Evolutionary conservation across 2,888 invertebrate species (phyloP), one percentile per base, ranked within the genome.

Genomic region (Myathropa florea): DNA sequence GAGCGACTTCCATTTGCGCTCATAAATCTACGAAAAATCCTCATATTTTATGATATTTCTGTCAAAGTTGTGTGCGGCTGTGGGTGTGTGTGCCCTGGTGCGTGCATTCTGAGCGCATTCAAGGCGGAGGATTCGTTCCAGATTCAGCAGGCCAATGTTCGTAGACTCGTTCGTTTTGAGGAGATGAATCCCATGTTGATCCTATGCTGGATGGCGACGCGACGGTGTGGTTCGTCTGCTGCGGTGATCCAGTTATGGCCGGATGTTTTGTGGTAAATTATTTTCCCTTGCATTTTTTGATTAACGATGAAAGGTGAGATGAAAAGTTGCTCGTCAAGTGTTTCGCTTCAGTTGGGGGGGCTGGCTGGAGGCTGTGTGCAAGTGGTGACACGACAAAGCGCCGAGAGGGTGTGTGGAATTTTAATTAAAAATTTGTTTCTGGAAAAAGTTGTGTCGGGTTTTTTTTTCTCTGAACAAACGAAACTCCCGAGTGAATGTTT

Each of bases 11-110:
- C 72, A 73, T 73, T 86, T 82, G 55, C 24, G 46, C 83, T 75
- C 86, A 86, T 86, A 86, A 86, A 86, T 86, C 86, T 83, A 70
- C 75, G 78, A 75, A 86, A 86, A 86, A 82, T 83, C 86, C 86
- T 83, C 86, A 79, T 86, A 86, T 86, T 86, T 86, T 86, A 86
- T 83, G 86, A 86, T 86, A 86, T 86, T 79, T 78, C 78, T 86
- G 86, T 83, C 86, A 86, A 86, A 86, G 65, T 67, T 39, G 64
- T 61, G 61, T 26, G 39, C 14, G 30, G 53, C 53, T 9, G 10
- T 9, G 9, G 30, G 12, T 10, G 12, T 12, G 33, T 33, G 3
- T 12, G 33, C 33, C 33, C 2, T 33, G 12, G 46, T 46, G 46
- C 46, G 46, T 46, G 46, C 46, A 46, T n/a, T 46, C 18, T 7